Evolutionary conservation across 53 echinoderm and acorn worm species (phyloP).

Genomic region (Antedon mediterranea): DNA sequence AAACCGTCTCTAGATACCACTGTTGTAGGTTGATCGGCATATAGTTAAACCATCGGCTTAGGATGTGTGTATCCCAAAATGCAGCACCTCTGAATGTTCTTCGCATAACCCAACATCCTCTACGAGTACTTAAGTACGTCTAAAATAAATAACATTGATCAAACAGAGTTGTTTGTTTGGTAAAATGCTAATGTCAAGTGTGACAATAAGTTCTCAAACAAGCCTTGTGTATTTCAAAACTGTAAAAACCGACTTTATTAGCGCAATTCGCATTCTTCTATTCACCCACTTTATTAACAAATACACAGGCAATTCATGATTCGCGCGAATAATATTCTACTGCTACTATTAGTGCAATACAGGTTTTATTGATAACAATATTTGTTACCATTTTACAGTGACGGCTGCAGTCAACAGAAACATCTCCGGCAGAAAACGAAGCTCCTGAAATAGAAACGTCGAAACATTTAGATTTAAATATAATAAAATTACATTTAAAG

Average conservation of each 20-base stretch:
- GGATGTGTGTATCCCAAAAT: constrained; percentile 39
- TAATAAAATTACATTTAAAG: too few species aligned
- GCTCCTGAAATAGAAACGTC: constrained; percentile 29
- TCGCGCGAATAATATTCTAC: too few species aligned
- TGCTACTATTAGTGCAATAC: too few species aligned
- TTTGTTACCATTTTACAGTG: constrained; percentile 45
- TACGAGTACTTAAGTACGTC: constrained; percentile 67
- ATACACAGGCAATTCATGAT: too few species aligned
- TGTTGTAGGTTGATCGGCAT: constrained; percentile 31
- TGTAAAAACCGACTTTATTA: too few species aligned
- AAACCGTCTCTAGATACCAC: constrained; percentile 17
- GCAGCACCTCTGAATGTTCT: constrained; percentile 33
- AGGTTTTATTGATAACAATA: too few species aligned
- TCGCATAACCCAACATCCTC: constrained; percentile 58
- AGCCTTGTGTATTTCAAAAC: too few species aligned
- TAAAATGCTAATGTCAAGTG: too few species aligned
- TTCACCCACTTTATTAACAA: too few species aligned
- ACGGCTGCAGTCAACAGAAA: constrained; percentile 62
- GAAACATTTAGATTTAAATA: neutral
- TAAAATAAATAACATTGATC: neutral
- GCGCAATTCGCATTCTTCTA: too few species aligned
- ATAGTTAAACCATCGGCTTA: constrained; percentile 31
- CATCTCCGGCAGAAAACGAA: constrained; percentile 80
- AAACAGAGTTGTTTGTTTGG: too few species aligned
- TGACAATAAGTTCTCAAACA: too few species aligned